Base-by-base conservation (phyloP, 2,113 vertebrate species). In the Triplophysa tibetana region DNA sequence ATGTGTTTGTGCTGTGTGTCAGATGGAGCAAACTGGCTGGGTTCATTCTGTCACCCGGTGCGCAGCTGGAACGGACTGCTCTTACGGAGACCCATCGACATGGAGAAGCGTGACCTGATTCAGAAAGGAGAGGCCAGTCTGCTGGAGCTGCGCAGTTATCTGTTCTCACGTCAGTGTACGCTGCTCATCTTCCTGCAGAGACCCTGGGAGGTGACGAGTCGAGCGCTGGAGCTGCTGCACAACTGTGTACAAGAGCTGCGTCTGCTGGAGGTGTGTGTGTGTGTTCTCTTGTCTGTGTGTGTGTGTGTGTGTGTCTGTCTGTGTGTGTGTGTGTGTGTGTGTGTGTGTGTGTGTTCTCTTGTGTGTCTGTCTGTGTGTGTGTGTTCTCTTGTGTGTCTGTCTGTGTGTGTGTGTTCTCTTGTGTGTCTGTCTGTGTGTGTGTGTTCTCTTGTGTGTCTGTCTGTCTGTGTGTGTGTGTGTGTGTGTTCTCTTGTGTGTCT, bases 111-210 rank as follows among this genome's bases (percentile, higher is more conserved):
- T 16, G 96, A 96, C 8, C 82, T 95, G 77, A 96, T 99, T 64
- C 98, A 98, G 91, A 94, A 88, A 19, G 92, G 95, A 6, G 94
- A 96, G 77, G 97, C 98, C 54, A 96, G 94, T 29, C 91, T 99
- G 69, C 87, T 99, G 79, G 97, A 99, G 82, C 92, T 99, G 87
- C 95, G 98, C 23, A 98, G 97, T 86, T 99, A 99, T 90, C 92
- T 99, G 6, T 99, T 99, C 87, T 98, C 97, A 1, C 95, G 98
- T 19, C 98, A 99, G 92, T 99, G 97, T 90, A 99, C 98, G 0
- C 86, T 99, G 86, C 88, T 99, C 0, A 95, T 99, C 86, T 99
- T 99, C 90, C 94, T 99, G 73, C 96, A 96, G 93, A 91, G 96
- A 84, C 98, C 98, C 0, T 99, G 97, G 96, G 97, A 99, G 87